Evolutionary conservation across 2,888 invertebrate species (phyloP), one percentile per base, ranked within the genome.

Genomic region (Acanthosepion pharaonis): DNA sequence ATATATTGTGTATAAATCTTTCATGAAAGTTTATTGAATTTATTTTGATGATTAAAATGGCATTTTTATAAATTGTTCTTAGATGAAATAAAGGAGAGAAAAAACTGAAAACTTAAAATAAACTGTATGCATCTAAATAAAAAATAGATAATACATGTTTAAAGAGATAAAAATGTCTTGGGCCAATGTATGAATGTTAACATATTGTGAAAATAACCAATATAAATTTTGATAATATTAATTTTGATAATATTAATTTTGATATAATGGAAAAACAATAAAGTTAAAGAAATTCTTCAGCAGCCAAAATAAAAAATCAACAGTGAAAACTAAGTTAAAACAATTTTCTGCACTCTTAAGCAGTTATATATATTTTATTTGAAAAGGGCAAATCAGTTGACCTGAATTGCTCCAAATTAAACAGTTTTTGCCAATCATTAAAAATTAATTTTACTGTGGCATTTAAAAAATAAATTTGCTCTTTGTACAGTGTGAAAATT

Each of bases 151-250:
- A 42, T 42, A 42, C 42, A 42, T 42, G 42, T 18, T 11, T 78
- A n/a, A 33, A 11, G 1, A 78, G n/a, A 3, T 33, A n/a, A 78
- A 78, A 15, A 11, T 78, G n/a, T n/a, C 11, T 78, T n/a, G n/a
- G 78, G n/a, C 78, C n/a, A 78, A 78, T 78, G n/a, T 78, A n/a
- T 78, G 78, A n/a, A 78, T 78, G n/a, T 78, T 78, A 78, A 9
- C n/a, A 78, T n/a, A 78, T 78, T 78, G 78, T 78, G n/a, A 78
- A 78, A n/a, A 78, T n/a, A 11, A 78, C 15, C 78, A 78, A 78
- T 78, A 11, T 78, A n/a, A n/a, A 78, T 9, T 33, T 15, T 78
- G 15, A 78, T 78, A 78, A 59, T 55, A 18, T 33, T 33, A 33
- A 33, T 33, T 33, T 33, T 33, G 33, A 33, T 33, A 33, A 55